Percentiles rank a stretch among this genome's conserved stretches.
Conservation (phyloP, 1,140 invertebrate species). For the Harpegnathos saltator region DNA sequence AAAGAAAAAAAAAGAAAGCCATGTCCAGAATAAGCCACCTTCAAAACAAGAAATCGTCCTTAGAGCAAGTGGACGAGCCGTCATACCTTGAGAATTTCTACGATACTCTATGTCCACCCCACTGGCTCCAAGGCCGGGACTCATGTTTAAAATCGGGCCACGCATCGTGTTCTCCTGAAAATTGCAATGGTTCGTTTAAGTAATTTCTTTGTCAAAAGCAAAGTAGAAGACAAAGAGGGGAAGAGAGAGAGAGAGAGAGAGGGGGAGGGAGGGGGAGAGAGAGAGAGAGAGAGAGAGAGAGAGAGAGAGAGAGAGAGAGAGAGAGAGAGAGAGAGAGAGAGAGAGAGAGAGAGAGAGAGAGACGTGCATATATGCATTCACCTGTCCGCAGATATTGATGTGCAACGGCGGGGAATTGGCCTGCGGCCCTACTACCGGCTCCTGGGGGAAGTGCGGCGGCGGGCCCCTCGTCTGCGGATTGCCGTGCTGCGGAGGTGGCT, state of each 20-base stretch:
- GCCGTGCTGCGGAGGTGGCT: conserved; percentile 79
- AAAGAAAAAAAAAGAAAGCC: too few relatives aligned
- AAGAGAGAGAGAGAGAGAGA: not conserved
- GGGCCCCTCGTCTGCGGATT: conserved; percentile 80
- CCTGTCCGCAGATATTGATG: conserved; percentile 85
- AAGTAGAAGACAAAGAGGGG: not conserved
- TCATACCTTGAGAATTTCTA: conserved; percentile 80
- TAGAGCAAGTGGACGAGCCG: not conserved
- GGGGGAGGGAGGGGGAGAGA: too few relatives aligned
- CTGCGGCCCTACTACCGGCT: conserved; percentile 76
- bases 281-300: too few relatives aligned
- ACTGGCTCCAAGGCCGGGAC: conserved; percentile 81
- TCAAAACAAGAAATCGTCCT: not conserved
- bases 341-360: not conserved
- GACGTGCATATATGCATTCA: conserved; percentile 68
- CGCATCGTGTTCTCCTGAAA: conserved; percentile 83
- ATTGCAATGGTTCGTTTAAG: conserved; percentile 3
- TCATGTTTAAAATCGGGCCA: conserved; percentile 82
- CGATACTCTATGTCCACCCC: conserved; percentile 83
- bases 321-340: not conserved
- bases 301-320: not conserved
- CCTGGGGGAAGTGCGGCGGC: conserved; percentile 80
- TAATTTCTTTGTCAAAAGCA: not conserved
- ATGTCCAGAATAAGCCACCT: too few relatives aligned
- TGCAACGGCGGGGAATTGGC: conserved; percentile 83